Evolutionary conservation across 2,113 vertebrate genomes (phyloP), one percentile per base, ranked within the genome.

Genomic region (Cygnus atratus): DNA sequence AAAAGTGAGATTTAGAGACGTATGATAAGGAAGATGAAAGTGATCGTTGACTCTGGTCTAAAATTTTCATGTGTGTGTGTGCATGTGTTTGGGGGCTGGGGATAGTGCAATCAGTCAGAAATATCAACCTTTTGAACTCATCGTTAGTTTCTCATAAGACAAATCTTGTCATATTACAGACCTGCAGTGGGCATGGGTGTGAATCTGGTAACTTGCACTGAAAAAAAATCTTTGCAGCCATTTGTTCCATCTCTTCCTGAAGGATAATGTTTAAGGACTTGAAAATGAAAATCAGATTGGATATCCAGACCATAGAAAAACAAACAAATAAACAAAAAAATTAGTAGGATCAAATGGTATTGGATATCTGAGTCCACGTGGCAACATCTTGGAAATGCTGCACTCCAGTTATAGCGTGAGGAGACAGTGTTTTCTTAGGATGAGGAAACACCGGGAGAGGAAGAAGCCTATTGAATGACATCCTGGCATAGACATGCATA

Each of bases 391-490:
- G 82, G 1, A 84, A 96, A 93, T 66, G 72, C 3, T 95, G 48
- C 82, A 76, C 62, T 52, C 78, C 66, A 87, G 95, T 52, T 65
- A 39, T 24, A 82, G 74, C 0, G 0, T 84, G 84, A 94, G 91
- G 81, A 87, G 77, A 76, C 43, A 19, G 25, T 94, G 84, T 93
- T 97, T 96, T 91, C 62, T 92, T 87, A 88, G 90, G 84, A 85
- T 85, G 67, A 96, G 81, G 88, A 88, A 96, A 92, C 48, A 72
- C 19, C 89, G 74, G 50, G 31, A 93, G 76, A 90, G 84, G 81
- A 96, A 95, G 87, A 87, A 68, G 70, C 75, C 84, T 96, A 89
- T 94, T 81, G 85, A 28, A 92, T 92, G 87, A 94, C 90, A 88
- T 21, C 24, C 55, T 94, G 91, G 84, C 81, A 92, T 24, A 72